Conservation (phyloP, 1,140 invertebrate species). For the Radopholus similis region DNA sequence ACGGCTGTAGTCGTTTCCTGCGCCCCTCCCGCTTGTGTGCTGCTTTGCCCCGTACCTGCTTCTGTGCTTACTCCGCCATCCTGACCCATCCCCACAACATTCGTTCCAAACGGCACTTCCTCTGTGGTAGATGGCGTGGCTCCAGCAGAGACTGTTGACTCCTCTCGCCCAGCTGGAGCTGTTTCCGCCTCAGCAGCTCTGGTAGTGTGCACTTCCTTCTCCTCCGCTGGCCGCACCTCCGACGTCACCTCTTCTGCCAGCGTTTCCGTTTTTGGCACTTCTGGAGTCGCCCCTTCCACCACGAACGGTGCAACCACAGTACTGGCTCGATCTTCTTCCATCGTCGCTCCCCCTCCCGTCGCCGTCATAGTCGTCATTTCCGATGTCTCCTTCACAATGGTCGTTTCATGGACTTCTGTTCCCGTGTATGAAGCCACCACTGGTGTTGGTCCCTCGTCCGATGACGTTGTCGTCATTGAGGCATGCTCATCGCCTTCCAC, state of each 20-base stretch:
- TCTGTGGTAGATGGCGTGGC: too few relatives aligned
- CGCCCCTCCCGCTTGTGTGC: too few relatives aligned
- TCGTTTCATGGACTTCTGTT: too few relatives aligned
- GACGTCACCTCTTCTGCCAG: too few relatives aligned
- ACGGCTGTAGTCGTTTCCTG: too few relatives aligned
- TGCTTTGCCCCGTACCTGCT: too few relatives aligned
- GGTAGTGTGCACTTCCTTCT: neutral
- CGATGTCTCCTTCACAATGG: too few relatives aligned
- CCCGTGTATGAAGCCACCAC: too few relatives aligned
- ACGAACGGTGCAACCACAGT: neutral
- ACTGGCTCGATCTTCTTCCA: neutral
- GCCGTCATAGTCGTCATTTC: slow-evolving; percentile 2
- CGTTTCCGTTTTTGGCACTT: neutral
- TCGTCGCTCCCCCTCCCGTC: neutral
- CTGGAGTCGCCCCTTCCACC: neutral
- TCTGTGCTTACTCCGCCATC: too few relatives aligned
- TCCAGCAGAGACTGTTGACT: neutral
- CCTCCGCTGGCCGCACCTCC: neutral
- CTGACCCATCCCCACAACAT: too few relatives aligned
- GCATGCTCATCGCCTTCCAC: neutral
- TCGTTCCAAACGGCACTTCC: too few relatives aligned
- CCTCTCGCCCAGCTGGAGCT: neutral
- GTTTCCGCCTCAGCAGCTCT: neutral
- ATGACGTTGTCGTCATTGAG: neutral
- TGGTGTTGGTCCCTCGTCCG: neutral